These are phyloP conservation scores for Nymphicus hollandicus DNA, from an alignment of 2,113 vertebrate species.

Conservation along the genomic window DNA sequence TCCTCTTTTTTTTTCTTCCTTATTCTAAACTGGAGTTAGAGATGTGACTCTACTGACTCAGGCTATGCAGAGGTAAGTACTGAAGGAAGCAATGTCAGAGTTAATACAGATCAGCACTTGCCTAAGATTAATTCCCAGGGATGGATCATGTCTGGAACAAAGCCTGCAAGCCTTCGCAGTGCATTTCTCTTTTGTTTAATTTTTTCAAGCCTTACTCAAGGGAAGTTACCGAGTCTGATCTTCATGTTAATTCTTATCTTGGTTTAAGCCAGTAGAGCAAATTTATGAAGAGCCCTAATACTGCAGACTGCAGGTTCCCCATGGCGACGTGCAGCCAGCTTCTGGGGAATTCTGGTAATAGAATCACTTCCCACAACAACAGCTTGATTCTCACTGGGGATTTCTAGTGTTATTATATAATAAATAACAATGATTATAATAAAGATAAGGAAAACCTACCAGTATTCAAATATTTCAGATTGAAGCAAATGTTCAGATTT, in stretches of 20 bases:
- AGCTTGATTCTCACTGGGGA: neutral
- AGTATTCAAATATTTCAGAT: neutral
- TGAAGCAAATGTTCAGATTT: neutral
- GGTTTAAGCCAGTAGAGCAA: neutral
- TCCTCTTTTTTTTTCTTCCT: rapidly evolving
- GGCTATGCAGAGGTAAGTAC: neutral
- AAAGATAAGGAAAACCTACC: neutral
- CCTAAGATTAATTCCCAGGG: neutral
- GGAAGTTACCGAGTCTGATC: neutral
- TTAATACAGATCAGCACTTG: neutral
- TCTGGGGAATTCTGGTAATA: neutral
- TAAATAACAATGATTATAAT: neutral
- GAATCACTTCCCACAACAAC: neutral
- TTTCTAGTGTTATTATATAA: neutral
- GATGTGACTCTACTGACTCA: neutral
- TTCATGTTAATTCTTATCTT: neutral
- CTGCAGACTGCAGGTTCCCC: neutral
- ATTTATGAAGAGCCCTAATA: neutral
- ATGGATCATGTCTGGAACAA: neutral
- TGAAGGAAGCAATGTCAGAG: neutral
- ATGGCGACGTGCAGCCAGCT: neutral
- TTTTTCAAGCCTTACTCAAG: neutral
- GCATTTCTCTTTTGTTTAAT: neutral
- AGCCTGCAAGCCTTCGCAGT: neutral
- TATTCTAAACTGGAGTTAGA: neutral